A percentile compares a stretch with the other conserved stretches of the same genome.
phyloP scores from a whole-genome alignment of 2,797 vertebrate genomes.

The Intellagama lesueurii region DNA sequence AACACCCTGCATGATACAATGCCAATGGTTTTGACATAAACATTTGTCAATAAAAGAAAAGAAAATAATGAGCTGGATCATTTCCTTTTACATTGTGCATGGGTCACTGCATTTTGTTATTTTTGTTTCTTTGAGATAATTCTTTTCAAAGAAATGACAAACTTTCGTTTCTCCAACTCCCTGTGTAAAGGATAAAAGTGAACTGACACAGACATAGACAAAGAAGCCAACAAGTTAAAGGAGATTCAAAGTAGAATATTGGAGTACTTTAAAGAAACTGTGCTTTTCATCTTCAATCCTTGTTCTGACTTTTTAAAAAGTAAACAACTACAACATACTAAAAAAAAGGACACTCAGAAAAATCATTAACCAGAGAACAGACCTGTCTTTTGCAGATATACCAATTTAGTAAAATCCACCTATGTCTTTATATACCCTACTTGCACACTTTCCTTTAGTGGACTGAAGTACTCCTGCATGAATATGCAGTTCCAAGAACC shows the following conservation, averaged over 20 bases:
- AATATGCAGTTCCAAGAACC: not conserved
- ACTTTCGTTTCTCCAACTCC: constrained; percentile 32
- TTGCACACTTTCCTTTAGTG: not conserved
- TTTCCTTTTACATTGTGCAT: constrained; percentile 54
- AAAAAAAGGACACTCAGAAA: not conserved
- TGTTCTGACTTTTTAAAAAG: constrained; percentile 7
- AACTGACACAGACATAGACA: not conserved
- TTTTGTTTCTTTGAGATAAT: constrained; percentile 60
- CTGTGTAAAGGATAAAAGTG: not conserved
- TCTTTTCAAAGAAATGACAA: constrained; percentile 20
- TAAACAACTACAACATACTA: not conserved
- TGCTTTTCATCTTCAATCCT: not conserved
- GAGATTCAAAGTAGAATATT: not conserved
- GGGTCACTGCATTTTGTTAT: constrained; percentile 49
- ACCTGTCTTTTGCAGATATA: not conserved
- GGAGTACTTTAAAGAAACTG: not conserved
- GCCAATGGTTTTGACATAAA: constrained; percentile 29
- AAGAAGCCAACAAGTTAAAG: constrained; percentile 28
- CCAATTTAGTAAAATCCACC: not conserved
- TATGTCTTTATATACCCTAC: not conserved
- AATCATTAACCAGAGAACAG: not conserved
- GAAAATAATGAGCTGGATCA: constrained; percentile 53
- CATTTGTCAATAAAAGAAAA: constrained; percentile 43
- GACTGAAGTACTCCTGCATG: not conserved
- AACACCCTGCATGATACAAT: constrained; percentile 23